phyloP scores from a whole-genome alignment of 2,888 invertebrate species.

The Cryptus viduatorius region DNA sequence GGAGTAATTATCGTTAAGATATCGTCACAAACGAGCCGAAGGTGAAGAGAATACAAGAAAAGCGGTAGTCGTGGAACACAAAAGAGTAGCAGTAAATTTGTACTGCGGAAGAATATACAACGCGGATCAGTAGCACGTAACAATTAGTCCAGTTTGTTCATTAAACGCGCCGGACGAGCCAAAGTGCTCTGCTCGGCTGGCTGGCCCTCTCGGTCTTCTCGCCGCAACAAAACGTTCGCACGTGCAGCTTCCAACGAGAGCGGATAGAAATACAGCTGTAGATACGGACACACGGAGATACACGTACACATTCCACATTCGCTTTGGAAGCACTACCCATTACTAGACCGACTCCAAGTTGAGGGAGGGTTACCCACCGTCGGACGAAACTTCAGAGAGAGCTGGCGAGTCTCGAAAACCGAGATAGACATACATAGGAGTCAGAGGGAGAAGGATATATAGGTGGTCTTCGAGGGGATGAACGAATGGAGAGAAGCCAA shows the following conservation, averaged over 20 bases:
- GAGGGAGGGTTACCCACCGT: conserved; percentile 49
- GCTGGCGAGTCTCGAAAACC: not conserved
- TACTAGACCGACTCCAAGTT: conserved; percentile 53
- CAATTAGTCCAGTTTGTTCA: conserved; percentile 66
- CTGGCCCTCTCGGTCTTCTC: conserved; percentile 31
- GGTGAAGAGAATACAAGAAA: not conserved
- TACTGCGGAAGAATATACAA: conserved; percentile 12
- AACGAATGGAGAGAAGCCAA: conserved; percentile 54
- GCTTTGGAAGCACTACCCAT: conserved; percentile 47
- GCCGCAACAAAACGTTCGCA: conserved; percentile 58
- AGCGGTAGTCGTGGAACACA: not conserved
- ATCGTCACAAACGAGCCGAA: not conserved
- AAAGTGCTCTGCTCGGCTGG: conserved; percentile 50
- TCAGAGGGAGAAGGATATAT: conserved; percentile 27
- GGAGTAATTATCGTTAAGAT: not conserved
- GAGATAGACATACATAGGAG: conserved; percentile 3
- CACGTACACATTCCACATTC: conserved; percentile 60
- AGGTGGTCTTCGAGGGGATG: conserved; percentile 44
- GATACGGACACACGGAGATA: conserved; percentile 11
- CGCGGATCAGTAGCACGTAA: conserved; percentile 58
- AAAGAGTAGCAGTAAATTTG: not conserved
- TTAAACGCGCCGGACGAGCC: conserved; percentile 56
- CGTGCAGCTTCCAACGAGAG: conserved; percentile 49
- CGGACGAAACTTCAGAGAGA: conserved; percentile 58
- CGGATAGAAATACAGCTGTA: not conserved